Evolutionary conservation across 2,888 invertebrate genomes (phyloP), one percentile per base, ranked within the genome.

Genomic region (Orthosia incerta): DNA sequence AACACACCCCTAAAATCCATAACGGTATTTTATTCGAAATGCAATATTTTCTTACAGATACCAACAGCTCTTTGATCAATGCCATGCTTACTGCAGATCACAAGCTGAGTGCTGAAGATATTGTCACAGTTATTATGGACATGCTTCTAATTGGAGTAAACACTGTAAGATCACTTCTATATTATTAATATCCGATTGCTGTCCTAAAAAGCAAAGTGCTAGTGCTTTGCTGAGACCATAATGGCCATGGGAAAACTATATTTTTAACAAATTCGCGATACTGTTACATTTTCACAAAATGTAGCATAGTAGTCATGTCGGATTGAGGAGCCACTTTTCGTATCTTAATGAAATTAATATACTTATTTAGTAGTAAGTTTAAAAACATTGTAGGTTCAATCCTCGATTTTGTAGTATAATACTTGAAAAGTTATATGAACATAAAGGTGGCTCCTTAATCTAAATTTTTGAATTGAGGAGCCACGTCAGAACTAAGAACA

Each of bases 141-240:
- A 97, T 97, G 97, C 94, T 97, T 59, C 91, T 97, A 11, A 96
- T 97, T 84, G 97, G 97, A 72, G 97, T 97, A 0, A 97, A 97
- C 86, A 97, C 97, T 85, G 97, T 97, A 91, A 90, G 89, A 69
- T 56, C 16, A 56, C 7, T 51, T n/a, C 23, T 53, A 11, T 16
- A 53, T 59, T 53, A 13, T 69, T 56, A 18, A 45, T 45, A 7
- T n/a, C 13, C 9, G 31, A 26, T 66, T 45, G n/a, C n/a, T 53
- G 7, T 16, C 16, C 15, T 63, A 48, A 20, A 15, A 18, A 9
- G 13, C 13, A 18, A 15, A 57, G 9, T 26, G 23, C 4, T 31
- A 39, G 39, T 9, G 39, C 39, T 39, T 31, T 39, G 39, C 39
- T 9, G 39, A 39, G 9, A 9, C 39, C 39, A 9, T 39, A 39